Evolutionary conservation across 2,113 vertebrate genomes (phyloP), one percentile per base, ranked within the genome.

Genomic region (Dromiciops gliroides): DNA sequence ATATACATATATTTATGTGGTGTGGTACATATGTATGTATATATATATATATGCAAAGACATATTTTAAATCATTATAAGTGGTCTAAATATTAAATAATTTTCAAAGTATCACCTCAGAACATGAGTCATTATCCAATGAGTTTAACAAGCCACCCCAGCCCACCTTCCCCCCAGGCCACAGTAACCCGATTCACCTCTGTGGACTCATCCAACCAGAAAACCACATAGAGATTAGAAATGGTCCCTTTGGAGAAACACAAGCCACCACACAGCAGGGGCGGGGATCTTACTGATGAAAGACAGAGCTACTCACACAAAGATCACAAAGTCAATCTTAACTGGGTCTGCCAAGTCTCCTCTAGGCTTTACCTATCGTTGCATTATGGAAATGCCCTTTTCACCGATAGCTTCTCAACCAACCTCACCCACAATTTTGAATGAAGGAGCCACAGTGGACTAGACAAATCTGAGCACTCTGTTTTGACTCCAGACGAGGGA

Each of bases 11-110:
- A n/a, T n/a, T n/a, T n/a, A n/a, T n/a, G n/a, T n/a, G n/a, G n/a
- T n/a, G n/a, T n/a, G n/a, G n/a, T n/a, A n/a, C n/a, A n/a, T n/a
- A n/a, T n/a, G n/a, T n/a, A n/a, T n/a, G n/a, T n/a, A n/a, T n/a
- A n/a, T n/a, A n/a, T n/a, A n/a, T n/a, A n/a, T n/a, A n/a, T 14
- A 44, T 89, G 90, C 16, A 88, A 0, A 52, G 56, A 49, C 12
- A 92, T 31, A 75, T 93, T 75, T 93, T 94, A 44, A 50, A 94
- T 92, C 89, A 93, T 92, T 95, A 94, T 94, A 95, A 97, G 51
- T 83, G 49, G 6, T n/a, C 50, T 83, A 67, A 92, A 44, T n/a
- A 75, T 47, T 11, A 47, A 83, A 28, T 48, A 26, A 92, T 44
- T 51, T 67, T 12, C 53, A 51, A 56, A 89, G 90, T 47, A 92